Base-by-base conservation (phyloP, 2,797 vertebrate species). In the Enteromius mattozi region DNA sequence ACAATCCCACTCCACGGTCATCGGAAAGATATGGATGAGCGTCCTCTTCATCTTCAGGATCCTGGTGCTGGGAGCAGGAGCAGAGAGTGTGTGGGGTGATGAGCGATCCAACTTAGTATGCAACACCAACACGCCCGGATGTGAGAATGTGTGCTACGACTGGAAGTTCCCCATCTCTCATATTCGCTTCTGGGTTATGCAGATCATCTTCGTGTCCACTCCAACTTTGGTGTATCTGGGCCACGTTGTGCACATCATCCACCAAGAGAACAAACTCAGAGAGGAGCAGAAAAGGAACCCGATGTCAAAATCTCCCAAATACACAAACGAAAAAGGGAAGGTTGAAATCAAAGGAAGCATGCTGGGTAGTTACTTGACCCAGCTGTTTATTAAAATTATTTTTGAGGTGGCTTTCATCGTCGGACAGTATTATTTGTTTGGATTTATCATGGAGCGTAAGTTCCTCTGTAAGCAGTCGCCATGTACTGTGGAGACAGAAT, bases 41-140 rank as follows among this genome's bases (percentile, higher is more conserved):
- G 94, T 98, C 80, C 96, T 98, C 14, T 98, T 99, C 93, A 94
- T 98, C 90, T 98, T 99, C 94, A 94, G 97, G 71, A 97, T 98
- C 91, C 94, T 98, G 82, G 96, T 99, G 69, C 90, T 98, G 85
- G 95, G 96, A 1, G 91, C 97, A 4, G 97, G 96, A 0, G 97
- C 95, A 0, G 97, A 99, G 90, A 96, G 93, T 0, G 97, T 97
- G 3, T 98, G 97, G 97, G 96, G 94, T 0, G 97, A 98, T 0
- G 97, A 98, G 90, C 94, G 95, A 89, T 96, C 96, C 0, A 95
- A 96, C 40, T 97, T 98, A 0, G 65, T 92, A 9, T 98, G 97
- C 30, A 97, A 98, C 92, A 94, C 93, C 0, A 83, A 77, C 3
- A 96, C 97, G 88, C 96, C 96, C 0, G 97, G 97, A 37, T 98